Conservation (phyloP, 2,888 invertebrate species). For the Cheilosia pagana region DNA sequence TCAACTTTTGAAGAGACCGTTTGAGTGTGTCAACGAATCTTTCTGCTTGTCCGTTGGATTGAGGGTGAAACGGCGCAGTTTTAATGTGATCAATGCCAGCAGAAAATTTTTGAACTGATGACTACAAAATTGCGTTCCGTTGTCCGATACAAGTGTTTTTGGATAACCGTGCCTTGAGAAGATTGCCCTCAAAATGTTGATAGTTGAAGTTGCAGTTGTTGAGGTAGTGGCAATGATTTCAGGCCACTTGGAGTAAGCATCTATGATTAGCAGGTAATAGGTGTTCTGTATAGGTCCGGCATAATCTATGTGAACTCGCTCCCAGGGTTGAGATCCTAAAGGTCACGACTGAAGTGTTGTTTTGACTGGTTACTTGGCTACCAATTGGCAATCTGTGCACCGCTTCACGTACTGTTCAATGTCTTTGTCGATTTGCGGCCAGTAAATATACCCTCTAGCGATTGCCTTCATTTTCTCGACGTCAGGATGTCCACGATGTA, state of each 20-base stretch:
- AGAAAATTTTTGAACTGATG: slow-evolving; percentile 35
- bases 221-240: slow-evolving; percentile 9
- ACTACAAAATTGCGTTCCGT: slow-evolving; percentile 41
- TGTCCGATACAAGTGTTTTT: slow-evolving; percentile 29
- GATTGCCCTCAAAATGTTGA: slow-evolving; percentile 21
- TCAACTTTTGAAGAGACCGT: background rate
- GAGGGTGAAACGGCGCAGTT: slow-evolving; percentile 43
- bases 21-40: slow-evolving; percentile 51
- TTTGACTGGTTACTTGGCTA: slow-evolving; percentile 53
- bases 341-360: slow-evolving; percentile 64
- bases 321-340: slow-evolving; percentile 66
- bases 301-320: slow-evolving; percentile 60
- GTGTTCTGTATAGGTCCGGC: slow-evolving; percentile 74
- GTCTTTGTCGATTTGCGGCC: no score
- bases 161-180: slow-evolving; percentile 35
- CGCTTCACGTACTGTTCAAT: no score
- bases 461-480: background rate
- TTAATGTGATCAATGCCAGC: slow-evolving; percentile 20
- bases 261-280: slow-evolving; percentile 80
- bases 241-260: slow-evolving; percentile 82
- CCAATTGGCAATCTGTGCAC: background rate
- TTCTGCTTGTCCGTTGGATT: slow-evolving; percentile 51
- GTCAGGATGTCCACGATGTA: slow-evolving; percentile 75
- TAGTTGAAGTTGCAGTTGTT: slow-evolving; percentile 18
- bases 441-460: no score